phyloP scores from a whole-genome alignment of 2,113 vertebrate species.

The Erythrolamprus reginae region DNA sequence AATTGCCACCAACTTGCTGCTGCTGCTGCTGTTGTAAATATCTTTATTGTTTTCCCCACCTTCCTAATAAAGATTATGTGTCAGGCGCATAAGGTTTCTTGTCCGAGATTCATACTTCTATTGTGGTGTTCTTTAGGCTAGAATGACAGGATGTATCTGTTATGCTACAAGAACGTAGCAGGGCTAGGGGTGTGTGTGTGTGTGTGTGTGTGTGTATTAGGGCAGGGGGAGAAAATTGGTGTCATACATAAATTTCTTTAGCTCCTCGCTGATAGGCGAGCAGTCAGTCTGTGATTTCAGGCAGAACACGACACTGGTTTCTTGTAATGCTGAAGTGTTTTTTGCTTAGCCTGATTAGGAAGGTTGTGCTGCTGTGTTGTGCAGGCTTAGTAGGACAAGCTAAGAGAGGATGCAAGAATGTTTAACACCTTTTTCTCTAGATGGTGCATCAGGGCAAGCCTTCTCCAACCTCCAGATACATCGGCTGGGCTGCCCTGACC shows the following conservation, averaged over 20 bases:
- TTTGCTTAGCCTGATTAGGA: not conserved
- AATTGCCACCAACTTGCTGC: not conserved
- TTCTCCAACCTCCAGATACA: not conserved
- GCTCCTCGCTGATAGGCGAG: not conserved
- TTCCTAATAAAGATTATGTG: not conserved
- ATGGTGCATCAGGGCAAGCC: not conserved
- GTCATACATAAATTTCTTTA: not conserved
- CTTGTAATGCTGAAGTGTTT: not conserved
- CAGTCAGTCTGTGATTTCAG: not conserved
- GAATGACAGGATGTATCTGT: not conserved
- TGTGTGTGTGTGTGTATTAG: not conserved
- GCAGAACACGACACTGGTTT: not conserved
- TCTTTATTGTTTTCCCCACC: not conserved
- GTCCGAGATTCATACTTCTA: not conserved
- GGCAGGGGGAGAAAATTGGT: not conserved
- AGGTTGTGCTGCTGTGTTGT: not conserved
- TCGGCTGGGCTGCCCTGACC: not conserved
- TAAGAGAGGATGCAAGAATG: not conserved
- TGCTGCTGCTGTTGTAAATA: not conserved
- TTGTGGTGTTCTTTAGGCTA: not conserved
- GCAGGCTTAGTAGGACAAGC: not conserved
- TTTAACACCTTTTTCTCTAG: not conserved
- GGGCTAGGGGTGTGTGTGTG: not conserved
- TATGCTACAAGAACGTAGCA: not conserved
- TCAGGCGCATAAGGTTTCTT: not conserved